Evolutionary conservation across 2,797 vertebrate species (phyloP), one percentile per base, ranked within the genome.

Genomic region (Hyperoplus lanceolatus): DNA sequence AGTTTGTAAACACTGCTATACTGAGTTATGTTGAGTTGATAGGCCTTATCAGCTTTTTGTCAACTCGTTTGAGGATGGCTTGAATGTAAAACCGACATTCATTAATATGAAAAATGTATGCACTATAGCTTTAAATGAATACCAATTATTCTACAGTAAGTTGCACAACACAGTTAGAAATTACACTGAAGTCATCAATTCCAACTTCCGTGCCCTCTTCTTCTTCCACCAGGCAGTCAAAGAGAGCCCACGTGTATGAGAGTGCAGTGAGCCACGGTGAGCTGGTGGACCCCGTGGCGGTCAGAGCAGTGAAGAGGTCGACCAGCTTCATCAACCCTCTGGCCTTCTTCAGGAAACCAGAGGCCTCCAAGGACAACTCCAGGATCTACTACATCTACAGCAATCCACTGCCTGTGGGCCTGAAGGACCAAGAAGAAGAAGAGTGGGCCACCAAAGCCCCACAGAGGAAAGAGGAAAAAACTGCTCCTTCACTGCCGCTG

Each of bases 381-480:
- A 80, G 77, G 49, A 94, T 96, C 92, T 96, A 93, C 69, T 96
- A 94, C 87, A 96, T 95, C 84, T 95, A 95, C 85, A 95, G 91
- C 58, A 95, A 96, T 86, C 94, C 94, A 0, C 87, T 93, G 77
- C 90, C 94, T 4, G 79, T 95, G 1, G 91, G 91, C n/a, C 53
- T 89, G 57, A 91, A 90, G 61, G 93, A 95, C 29, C 29, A 3
- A 43, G 93, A 93, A 0, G 89, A 93, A 42, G 90, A 90, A 46
- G 80, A 85, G 50, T 82, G 86, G 7, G 66, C 74, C 6, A 45
- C n/a, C 8, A 54, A 41, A 46, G 29, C 53, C 5, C 48, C 10
- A 38, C 49, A 46, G 21, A 56, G 18, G 38, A 16, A 49, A 2
- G 75, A 77, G 57, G 76, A 82, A 50, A 69, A 79, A 15, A 71